These are phyloP conservation scores for Bombyx mandarina DNA, from an alignment of 1,140 invertebrate species.

Conservation along the genomic window DNA sequence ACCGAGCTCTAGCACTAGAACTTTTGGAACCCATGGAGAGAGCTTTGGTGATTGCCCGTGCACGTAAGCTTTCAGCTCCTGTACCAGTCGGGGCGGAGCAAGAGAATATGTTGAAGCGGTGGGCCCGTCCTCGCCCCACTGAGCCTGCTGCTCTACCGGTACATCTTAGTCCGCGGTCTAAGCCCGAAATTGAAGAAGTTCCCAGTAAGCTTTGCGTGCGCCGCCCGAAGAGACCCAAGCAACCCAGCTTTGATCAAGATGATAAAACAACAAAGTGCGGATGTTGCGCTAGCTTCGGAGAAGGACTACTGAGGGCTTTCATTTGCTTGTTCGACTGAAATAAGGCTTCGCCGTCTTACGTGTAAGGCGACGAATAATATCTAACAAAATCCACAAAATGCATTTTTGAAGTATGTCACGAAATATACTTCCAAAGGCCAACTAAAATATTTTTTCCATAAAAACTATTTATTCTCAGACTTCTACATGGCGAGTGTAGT, in stretches of 20 bases:
- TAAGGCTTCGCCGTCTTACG: constrained; percentile 6
- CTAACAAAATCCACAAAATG: neutral
- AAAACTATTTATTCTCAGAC: too few relatives aligned
- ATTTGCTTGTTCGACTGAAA: constrained; percentile 66
- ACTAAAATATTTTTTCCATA: too few relatives aligned
- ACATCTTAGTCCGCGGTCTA: constrained; percentile 46
- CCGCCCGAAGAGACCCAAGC: constrained; percentile 47
- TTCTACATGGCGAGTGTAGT: too few relatives aligned
- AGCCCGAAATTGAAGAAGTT: constrained; percentile 38
- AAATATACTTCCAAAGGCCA: neutral
- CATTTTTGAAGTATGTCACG: neutral
- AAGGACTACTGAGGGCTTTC: constrained; percentile 57
- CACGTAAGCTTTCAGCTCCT: constrained; percentile 47
- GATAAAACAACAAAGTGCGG: constrained; percentile 36
- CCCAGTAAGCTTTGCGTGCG: constrained; percentile 51
- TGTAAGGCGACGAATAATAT: constrained; percentile 7
- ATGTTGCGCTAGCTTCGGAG: constrained; percentile 59
- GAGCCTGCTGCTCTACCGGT: constrained; percentile 52
- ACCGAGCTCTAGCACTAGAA: constrained; percentile 46
- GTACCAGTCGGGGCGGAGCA: constrained; percentile 57
- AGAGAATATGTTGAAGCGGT: constrained; percentile 47
- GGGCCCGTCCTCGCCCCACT: constrained; percentile 46
- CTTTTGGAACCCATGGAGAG: constrained; percentile 57
- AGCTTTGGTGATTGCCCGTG: constrained; percentile 46
- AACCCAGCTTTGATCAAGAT: constrained; percentile 53